phyloP scores from a whole-genome alignment of 2,113 vertebrate species.

The Beaufortia kweichowensis region DNA sequence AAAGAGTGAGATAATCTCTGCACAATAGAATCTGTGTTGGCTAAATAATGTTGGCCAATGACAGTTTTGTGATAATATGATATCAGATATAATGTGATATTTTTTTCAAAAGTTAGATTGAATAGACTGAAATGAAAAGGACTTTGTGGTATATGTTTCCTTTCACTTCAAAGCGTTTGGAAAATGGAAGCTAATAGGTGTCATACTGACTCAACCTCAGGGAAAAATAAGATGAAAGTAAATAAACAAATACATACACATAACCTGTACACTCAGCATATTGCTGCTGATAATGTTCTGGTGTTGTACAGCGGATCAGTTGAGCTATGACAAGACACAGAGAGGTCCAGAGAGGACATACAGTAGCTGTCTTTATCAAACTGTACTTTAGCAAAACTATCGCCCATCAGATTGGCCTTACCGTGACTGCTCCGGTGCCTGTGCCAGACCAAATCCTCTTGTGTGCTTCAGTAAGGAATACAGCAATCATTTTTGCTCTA shows the following conservation, averaged over 20 bases:
- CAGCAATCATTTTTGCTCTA: conserved; percentile 14
- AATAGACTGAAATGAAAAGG: conserved; percentile 14
- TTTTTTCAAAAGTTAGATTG: background rate
- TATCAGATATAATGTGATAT: background rate
- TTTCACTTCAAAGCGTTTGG: conserved; percentile 43
- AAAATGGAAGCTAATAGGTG: conserved; percentile 40
- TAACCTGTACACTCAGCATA: conserved; percentile 31
- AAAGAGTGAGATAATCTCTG: too few species aligned
- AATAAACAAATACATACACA: conserved; percentile 17
- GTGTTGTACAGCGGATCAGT: conserved; percentile 13
- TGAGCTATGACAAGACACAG: conserved; percentile 29
- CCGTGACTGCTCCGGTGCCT: background rate
- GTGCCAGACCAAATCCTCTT: conserved; percentile 36
- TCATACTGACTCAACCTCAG: conserved; percentile 8
- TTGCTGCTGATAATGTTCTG: conserved; percentile 15
- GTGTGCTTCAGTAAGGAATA: conserved; percentile 23
- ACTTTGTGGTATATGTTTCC: conserved; percentile 6
- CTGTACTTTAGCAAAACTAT: conserved; percentile 12
- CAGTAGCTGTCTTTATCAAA: conserved; percentile 32
- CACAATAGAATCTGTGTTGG: too few species aligned
- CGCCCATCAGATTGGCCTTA: conserved; percentile 37
- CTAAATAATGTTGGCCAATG: too few species aligned
- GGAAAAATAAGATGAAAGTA: conserved; percentile 17
- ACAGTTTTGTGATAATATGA: background rate
- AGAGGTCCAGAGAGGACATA: conserved; percentile 10